Base-by-base conservation (phyloP, 1,140 invertebrate genomes). In the Asbolus verrucosus region DNA sequence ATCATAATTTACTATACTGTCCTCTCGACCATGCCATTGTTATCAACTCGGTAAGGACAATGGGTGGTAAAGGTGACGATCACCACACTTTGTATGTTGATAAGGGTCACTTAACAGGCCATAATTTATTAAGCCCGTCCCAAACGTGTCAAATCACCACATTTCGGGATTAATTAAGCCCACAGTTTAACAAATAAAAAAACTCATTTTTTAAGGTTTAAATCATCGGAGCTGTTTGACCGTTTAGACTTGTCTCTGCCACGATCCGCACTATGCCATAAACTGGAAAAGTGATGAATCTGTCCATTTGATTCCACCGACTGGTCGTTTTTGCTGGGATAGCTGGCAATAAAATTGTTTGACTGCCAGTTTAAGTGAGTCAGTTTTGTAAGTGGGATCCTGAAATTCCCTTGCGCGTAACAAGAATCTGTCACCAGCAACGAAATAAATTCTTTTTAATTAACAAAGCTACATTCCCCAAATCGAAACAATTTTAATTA, bases 31-130 rank as follows among this genome's bases (percentile, higher is more conserved):
- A 15, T 24, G 1, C 21, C 8, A 27, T 54, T 54, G 46, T 54
- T 54, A 19, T 27, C 21, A 1, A 5, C 33, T 6, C 6, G 11
- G 33, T 36, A 6, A 36, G 3, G 39, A 43, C 39, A 43, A 43
- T 43, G 11, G 39, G 39, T 15, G 4, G 13, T 43, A 36, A 36
- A 36, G 33, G 33, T 36, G 39, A 43, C 39, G 13, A 43, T 43
- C 39, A 43, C 11, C 33, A 36, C 33, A 36, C 33, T 36, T n/a
- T 36, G 33, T 36, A 43, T 6, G 19, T 13, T 54, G 46, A 54
- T 24, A 54, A 54, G 46, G 46, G 46, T 54, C 46, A 27, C 15
- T 43, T 43, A 14, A 43, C 39, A 43, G 39, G 13, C 15, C 24
- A 11, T 24, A 54, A 11, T 13, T 54, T 8, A 54, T 54, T 54